Percentiles rank a stretch among this genome's conserved stretches.
phyloP scores from a whole-genome alignment of 1,140 invertebrate genomes.

The Sarcophaga bullata region DNA sequence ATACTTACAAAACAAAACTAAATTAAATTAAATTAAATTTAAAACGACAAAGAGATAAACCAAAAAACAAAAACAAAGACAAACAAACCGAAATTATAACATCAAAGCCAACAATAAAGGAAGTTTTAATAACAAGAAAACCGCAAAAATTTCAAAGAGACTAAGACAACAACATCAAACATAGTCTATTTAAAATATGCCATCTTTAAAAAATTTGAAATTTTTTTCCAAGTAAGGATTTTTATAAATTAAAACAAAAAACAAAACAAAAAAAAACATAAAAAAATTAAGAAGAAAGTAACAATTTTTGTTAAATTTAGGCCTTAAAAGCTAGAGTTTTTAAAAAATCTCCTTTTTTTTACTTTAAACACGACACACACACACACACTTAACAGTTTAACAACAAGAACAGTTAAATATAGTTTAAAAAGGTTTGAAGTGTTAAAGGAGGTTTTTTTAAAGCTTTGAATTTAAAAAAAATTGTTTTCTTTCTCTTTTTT shows the following conservation, averaged over 20 bases:
- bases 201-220: too few relatives aligned
- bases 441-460: too few relatives aligned
- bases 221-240: too few relatives aligned
- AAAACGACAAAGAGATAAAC: conserved; percentile 37
- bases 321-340: too few relatives aligned
- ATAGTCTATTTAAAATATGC: not conserved
- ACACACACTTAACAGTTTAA: too few relatives aligned
- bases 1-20: conserved; percentile 7
- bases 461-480: not conserved
- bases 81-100: not conserved
- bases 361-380: too few relatives aligned
- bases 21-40: not conserved
- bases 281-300: not conserved
- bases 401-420: too few relatives aligned
- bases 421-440: too few relatives aligned
- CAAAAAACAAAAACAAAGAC: not conserved
- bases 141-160: not conserved
- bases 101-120: conserved; percentile 26
- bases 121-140: too few relatives aligned
- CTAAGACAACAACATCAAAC: not conserved
- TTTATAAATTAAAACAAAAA: too few relatives aligned
- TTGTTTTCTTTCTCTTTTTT: not conserved
- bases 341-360: too few relatives aligned
- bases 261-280: not conserved
- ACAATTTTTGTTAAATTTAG: too few relatives aligned